These are phyloP conservation scores for Steinernema hermaphroditum DNA, from an alignment of 2,888 invertebrate genomes.

Conservation along the genomic window DNA sequence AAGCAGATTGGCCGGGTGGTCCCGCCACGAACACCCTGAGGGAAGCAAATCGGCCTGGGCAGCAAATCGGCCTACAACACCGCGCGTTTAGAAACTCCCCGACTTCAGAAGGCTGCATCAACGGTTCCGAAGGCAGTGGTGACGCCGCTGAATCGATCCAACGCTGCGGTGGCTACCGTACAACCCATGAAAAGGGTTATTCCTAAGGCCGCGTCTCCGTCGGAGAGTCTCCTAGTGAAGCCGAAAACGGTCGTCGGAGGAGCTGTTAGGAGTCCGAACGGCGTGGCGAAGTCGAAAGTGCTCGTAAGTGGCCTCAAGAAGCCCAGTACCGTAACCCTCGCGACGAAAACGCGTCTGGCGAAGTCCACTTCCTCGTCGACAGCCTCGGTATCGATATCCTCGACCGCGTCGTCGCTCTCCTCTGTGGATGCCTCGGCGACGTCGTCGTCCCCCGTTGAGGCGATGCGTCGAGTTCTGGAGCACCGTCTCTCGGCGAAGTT, in stretches of 20 bases:
- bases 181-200: constrained; percentile 13
- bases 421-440: background rate
- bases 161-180: background rate
- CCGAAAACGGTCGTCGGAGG: background rate
- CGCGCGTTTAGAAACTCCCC: background rate
- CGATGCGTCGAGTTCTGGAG: constrained; percentile 33
- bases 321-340: constrained; percentile 12
- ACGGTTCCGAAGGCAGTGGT: constrained; percentile 14
- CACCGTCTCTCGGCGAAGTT: constrained; percentile 27
- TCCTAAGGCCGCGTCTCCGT: background rate
- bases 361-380: background rate
- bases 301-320: constrained; percentile 9
- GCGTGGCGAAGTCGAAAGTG: background rate
- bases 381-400: background rate
- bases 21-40: no score
- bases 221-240: background rate
- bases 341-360: background rate
- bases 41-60: no score
- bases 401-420: constrained; percentile 15
- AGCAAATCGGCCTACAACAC: no score
- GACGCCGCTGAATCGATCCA: constrained; percentile 11
- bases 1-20: no score
- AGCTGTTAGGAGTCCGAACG: background rate
- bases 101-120: background rate
- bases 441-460: constrained; percentile 21